Base-by-base conservation (phyloP, 2,113 vertebrate genomes). In the Bombycilla garrulus region DNA sequence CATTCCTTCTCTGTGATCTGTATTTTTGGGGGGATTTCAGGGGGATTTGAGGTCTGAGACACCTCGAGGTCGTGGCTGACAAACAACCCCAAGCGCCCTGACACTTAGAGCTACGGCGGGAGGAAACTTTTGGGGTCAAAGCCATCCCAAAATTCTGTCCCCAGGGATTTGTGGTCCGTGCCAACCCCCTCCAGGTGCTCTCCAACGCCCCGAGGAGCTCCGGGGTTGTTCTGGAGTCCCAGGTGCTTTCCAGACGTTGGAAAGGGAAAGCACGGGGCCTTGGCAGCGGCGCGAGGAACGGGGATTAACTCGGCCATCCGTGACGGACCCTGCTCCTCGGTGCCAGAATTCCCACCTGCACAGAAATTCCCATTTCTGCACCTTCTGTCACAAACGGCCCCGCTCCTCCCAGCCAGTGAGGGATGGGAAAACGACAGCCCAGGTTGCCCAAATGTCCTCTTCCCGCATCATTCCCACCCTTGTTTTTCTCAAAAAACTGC, bases 61-160 rank as follows among this genome's bases (percentile, higher is more conserved):
- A 20, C 13, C 20, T n/a, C 8, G 0, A 66, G 54, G 33, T 57
- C 1, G 3, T 8, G 24, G 45, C 12, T 31, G 40, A 23, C 44
- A 31, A 58, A 72, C 38, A 47, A 60, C 10, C 25, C 24, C 45
- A 35, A 38, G 56, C 0, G 2, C 36, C 29, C n/a, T 16, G 84
- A 24, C 0, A 4, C 26, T 20, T 53, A 25, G 51, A 50, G 72
- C 80, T 5, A 4, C 0, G 0, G 17, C 40, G 83, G 56, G 60
- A 73, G 8, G 40, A 22, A 29, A 44, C 10, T 73, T 53, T 4
- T 4, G 31, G 38, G 54, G 48, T 72, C 54, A 23, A 60, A 66
- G 48, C 4, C 53, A 36, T 31, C 31, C 6, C 6, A 2, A 12
- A 42, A 5, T 11, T 56, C 36, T 9, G 22, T 19, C 25, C 71